These are phyloP conservation scores for Andrena marginata DNA, from an alignment of 2,888 invertebrate genomes.

Conservation along the genomic window DNA sequence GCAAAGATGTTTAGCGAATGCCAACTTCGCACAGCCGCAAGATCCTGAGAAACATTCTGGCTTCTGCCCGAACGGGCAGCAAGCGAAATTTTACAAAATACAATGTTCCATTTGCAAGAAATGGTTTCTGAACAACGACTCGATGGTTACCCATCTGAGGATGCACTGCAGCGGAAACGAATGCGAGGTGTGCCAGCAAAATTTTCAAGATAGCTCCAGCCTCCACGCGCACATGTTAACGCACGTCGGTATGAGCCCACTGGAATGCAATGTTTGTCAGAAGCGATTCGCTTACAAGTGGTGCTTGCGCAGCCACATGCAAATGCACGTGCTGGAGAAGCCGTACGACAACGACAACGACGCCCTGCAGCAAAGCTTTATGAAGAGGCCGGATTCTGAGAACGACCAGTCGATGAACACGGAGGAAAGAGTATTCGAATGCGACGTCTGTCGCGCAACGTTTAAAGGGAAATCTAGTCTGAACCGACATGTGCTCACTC, in stretches of 20 bases:
- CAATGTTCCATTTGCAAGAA: slow-evolving; percentile 83
- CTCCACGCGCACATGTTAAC: slow-evolving; percentile 81
- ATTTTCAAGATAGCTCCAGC: slow-evolving; percentile 76
- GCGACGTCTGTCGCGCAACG: slow-evolving; percentile 75
- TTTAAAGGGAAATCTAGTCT: slow-evolving; percentile 76
- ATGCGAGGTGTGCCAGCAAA: slow-evolving; percentile 82
- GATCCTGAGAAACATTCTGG: slow-evolving; percentile 65
- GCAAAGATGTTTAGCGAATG: slow-evolving; percentile 73
- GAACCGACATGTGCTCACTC: slow-evolving; percentile 77
- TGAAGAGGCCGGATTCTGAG: slow-evolving; percentile 68
- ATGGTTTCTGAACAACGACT: slow-evolving; percentile 83
- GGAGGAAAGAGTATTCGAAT: slow-evolving; percentile 71
- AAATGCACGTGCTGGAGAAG: slow-evolving; percentile 79
- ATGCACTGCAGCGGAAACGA: slow-evolving; percentile 79
- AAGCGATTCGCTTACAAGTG: slow-evolving; percentile 81
- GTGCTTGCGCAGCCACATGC: slow-evolving; percentile 81
- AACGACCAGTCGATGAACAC: slow-evolving; percentile 55
- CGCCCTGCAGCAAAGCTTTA: slow-evolving; percentile 68
- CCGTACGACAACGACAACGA: slow-evolving; percentile 78
- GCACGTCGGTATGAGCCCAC: slow-evolving; percentile 80
- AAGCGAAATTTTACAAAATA: slow-evolving; percentile 82
- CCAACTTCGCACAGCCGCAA: slow-evolving; percentile 68
- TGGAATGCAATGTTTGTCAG: slow-evolving; percentile 81
- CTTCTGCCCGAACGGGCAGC: slow-evolving; percentile 69
- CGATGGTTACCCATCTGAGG: slow-evolving; percentile 82